Conservation (phyloP, 2,797 vertebrate genomes). For the Saguinus oedipus region DNA sequence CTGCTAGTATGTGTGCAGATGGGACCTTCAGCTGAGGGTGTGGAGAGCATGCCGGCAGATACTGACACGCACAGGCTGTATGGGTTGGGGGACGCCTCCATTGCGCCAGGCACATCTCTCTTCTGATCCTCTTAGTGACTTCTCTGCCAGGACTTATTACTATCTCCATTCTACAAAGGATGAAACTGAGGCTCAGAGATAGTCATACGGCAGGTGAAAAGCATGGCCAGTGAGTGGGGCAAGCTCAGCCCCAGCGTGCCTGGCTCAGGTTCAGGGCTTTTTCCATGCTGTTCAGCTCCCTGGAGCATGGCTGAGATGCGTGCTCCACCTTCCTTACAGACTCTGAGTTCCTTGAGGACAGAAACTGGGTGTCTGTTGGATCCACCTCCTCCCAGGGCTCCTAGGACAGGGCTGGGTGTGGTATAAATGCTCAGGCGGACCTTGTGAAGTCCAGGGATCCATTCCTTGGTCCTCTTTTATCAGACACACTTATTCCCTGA, state of each 20-base stretch:
- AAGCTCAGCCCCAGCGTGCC: background rate
- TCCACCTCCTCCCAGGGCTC: background rate
- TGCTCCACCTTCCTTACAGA: accelerated
- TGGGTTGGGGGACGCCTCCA: accelerated
- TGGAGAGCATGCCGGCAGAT: accelerated
- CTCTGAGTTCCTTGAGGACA: background rate
- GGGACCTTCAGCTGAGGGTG: background rate
- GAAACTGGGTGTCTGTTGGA: background rate
- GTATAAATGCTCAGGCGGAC: accelerated
- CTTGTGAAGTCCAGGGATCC: accelerated
- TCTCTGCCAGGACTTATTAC: background rate
- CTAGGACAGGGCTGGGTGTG: accelerated
- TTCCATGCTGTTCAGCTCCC: too few relatives aligned
- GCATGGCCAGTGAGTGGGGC: accelerated
- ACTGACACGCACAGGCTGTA: accelerated
- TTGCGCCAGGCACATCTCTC: background rate
- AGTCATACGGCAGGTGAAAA: background rate
- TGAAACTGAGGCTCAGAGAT: background rate
- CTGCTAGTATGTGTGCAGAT: accelerated
- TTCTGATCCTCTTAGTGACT: background rate
- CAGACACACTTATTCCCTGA: background rate
- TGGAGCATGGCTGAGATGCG: accelerated
- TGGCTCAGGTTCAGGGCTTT: background rate
- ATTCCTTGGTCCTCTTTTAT: background rate
- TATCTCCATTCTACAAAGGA: background rate